Percentiles rank a stretch among this genome's conserved stretches.
These are phyloP conservation scores for Salmo trutta DNA, from an alignment of 2,797 vertebrate genomes.

Conservation along the genomic window DNA sequence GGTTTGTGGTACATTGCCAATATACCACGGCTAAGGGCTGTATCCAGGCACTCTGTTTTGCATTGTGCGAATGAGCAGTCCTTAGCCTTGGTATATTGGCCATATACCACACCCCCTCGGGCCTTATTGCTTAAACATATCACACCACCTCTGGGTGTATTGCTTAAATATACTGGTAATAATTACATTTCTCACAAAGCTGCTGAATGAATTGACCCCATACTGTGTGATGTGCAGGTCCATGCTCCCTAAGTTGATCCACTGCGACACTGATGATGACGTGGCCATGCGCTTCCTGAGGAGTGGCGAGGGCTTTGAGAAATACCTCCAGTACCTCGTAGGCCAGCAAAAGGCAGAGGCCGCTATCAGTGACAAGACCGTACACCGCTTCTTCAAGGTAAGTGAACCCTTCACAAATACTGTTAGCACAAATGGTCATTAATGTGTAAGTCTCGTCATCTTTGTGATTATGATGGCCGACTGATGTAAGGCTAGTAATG, in stretches of 20 bases:
- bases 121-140: no score
- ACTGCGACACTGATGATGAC: slow-evolving; percentile 92
- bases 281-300: slow-evolving; percentile 95
- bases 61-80: no score
- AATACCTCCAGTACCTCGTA: slow-evolving; percentile 90
- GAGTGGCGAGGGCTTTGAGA: slow-evolving; percentile 88
- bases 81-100: no score
- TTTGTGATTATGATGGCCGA: neutral
- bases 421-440: no score
- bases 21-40: no score
- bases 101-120: no score
- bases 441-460: neutral
- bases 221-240: slow-evolving; percentile 54
- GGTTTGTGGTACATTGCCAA: no score
- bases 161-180: no score
- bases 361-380: slow-evolving; percentile 79
- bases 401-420: neutral
- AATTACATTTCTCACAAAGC: neutral
- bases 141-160: no score
- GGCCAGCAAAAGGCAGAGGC: slow-evolving; percentile 87
- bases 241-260: slow-evolving; percentile 82
- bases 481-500: no score
- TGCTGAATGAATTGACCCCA: neutral
- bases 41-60: no score
- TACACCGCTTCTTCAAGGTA: slow-evolving; percentile 95